phyloP scores from a whole-genome alignment of 2,888 invertebrate genomes.

The Philonicus albiceps region DNA sequence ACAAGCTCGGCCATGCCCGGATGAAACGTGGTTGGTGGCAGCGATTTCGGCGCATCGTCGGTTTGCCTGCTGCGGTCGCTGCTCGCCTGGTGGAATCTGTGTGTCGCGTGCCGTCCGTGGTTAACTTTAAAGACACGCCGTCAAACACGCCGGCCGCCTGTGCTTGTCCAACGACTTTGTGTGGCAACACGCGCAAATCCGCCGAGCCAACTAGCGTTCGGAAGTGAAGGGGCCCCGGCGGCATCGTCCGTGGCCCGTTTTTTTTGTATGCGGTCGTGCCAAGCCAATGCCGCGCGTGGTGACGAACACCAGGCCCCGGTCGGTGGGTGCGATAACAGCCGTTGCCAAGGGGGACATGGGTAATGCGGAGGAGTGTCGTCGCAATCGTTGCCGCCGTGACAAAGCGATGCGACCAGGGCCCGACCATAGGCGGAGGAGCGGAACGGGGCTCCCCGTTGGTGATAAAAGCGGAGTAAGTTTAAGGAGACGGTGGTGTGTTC shows the following conservation, averaged over 20 bases:
- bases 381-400: background rate
- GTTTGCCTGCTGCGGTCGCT: background rate
- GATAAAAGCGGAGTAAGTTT: conserved; percentile 37
- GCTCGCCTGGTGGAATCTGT: conserved; percentile 44
- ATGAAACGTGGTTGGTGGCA: background rate
- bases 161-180: conserved; percentile 24
- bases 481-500: conserved; percentile 13
- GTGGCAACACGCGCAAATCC: conserved; percentile 37
- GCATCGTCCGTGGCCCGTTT: background rate
- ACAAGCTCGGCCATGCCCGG: no score
- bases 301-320: background rate
- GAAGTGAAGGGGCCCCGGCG: background rate
- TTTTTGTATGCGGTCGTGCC: background rate
- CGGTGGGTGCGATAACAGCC: background rate
- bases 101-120: conserved; percentile 48
- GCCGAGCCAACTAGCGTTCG: background rate
- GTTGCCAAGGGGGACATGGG: background rate
- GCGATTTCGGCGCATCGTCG: background rate
- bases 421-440: background rate
- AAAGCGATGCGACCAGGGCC: background rate
- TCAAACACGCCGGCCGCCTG: conserved; percentile 42
- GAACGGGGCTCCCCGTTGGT: background rate
- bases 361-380: background rate
- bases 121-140: conserved; percentile 45
- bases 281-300: background rate